A percentile compares a stretch with the other conserved stretches of the same genome.
These are phyloP conservation scores for Stegophylla sp. DNA, from an alignment of 2,888 invertebrate genomes.

Conservation along the genomic window DNA sequence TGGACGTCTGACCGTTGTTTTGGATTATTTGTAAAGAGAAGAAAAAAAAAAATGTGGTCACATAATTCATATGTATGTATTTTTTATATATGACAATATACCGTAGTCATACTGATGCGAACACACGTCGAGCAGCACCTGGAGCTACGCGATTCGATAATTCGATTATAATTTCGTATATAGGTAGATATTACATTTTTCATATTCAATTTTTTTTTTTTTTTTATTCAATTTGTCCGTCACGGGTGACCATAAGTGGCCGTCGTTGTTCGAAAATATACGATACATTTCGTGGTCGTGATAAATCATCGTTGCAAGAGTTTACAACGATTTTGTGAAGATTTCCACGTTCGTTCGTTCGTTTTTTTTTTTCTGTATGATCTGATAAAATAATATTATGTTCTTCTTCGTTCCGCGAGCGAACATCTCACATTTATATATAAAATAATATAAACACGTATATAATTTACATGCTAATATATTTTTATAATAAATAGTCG, in stretches of 20 bases:
- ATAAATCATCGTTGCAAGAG: slow-evolving; percentile 25
- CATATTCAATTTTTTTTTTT: background rate
- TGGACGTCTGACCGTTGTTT: background rate
- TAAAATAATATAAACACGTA: no score
- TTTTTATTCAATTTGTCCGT: slow-evolving; percentile 4
- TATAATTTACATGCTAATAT: background rate
- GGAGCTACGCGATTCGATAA: slow-evolving; percentile 22
- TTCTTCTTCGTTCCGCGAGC: background rate
- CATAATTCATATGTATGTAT: no score
- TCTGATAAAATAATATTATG: slow-evolving; percentile 11
- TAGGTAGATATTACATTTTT: slow-evolving; percentile 15
- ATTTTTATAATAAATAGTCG: background rate
- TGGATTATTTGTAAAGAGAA: background rate
- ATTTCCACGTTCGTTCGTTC: background rate
- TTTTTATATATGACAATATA: no score
- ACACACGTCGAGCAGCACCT: background rate
- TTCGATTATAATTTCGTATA: slow-evolving; percentile 4
- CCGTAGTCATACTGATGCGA: background rate
- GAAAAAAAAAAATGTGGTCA: no score
- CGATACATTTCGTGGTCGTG: slow-evolving; percentile 1
- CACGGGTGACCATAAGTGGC: background rate
- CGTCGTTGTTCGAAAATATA: slow-evolving; percentile 16
- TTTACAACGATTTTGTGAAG: background rate
- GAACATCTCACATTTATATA: no score
- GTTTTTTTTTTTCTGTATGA: background rate